Base-by-base conservation (phyloP, 2,113 vertebrate genomes). In the Oryzias celebensis region DNA sequence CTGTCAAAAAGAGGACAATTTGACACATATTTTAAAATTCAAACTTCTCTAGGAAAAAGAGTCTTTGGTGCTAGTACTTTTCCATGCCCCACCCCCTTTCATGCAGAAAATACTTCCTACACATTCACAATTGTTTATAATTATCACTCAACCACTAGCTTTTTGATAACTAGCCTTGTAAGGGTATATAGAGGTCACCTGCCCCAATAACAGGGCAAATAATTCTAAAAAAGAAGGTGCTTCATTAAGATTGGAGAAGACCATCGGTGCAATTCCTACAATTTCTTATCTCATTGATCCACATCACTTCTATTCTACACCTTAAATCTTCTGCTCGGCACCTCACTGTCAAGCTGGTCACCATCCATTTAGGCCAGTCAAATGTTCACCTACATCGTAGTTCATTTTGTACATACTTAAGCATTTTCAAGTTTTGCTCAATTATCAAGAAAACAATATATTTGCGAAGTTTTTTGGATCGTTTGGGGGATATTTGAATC, bases 251-350 rank as follows among this genome's bases (percentile, higher is more conserved):
- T 85, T 74, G 82, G 70, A 78, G 65, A 22, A 26, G 61, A 75
- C 87, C 84, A 89, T 89, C 87, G 89, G 85, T 76, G 73, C 75
- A 49, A 66, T 83, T 81, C 75, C 69, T 58, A 75, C 82, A 91
- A 86, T 91, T 91, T 87, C 72, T 90, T 88, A 89, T 81, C 84
- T 85, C 84, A 88, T 53, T 90, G 85, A 87, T 86, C 87, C 87
- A 82, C 71, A 59, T 68, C 71, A 68, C 72, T 65, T 81, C 63
- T 55, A 74, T 73, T 74, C 52, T 49, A 59, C 62, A 72, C 62
- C 66, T 75, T 71, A 31, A 43, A 58, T 49, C 49, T 55, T 58
- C 68, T 46, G 58, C 61, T 61, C 58, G 22, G 65, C 47, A 80
- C 58, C 55, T 75, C 78, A 58, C 45, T 59, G 31, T 54, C 64